Conservation (phyloP, 2,113 vertebrate genomes). For the Mobula hypostoma region DNA sequence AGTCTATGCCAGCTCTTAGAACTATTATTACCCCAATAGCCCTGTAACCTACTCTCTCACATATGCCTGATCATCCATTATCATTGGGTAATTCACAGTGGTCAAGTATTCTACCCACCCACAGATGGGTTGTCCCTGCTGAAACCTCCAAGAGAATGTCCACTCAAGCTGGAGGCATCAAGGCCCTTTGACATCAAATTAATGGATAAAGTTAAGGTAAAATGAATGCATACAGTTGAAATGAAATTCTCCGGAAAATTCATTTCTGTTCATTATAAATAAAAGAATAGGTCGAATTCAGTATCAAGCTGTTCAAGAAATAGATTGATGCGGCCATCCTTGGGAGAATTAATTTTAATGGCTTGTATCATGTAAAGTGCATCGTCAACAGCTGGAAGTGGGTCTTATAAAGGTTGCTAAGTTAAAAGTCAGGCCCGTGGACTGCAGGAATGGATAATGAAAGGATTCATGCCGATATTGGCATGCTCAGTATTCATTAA, state of each 20-base stretch:
- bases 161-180: neutral
- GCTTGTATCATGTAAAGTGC: neutral
- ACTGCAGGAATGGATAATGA: conserved; percentile 16
- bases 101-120: too few relatives aligned
- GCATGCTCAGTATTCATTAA: neutral
- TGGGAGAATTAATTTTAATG: neutral
- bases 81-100: too few relatives aligned
- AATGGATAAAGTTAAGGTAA: neutral
- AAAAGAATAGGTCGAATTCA: neutral
- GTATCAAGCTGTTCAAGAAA: neutral
- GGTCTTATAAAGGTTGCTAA: conserved; percentile 23
- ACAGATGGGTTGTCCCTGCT: too few relatives aligned
- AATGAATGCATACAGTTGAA: neutral
- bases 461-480: conserved; percentile 19
- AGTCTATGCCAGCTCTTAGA: too few relatives aligned
- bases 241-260: neutral
- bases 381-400: neutral
- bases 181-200: neutral
- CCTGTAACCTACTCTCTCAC: too few relatives aligned
- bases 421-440: conserved; percentile 2
- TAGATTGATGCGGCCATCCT: neutral
- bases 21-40: too few relatives aligned
- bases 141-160: neutral
- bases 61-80: too few relatives aligned
- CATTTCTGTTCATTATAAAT: neutral